Base-by-base conservation (phyloP, 2,797 vertebrate genomes). In the Allobates femoralis region DNA sequence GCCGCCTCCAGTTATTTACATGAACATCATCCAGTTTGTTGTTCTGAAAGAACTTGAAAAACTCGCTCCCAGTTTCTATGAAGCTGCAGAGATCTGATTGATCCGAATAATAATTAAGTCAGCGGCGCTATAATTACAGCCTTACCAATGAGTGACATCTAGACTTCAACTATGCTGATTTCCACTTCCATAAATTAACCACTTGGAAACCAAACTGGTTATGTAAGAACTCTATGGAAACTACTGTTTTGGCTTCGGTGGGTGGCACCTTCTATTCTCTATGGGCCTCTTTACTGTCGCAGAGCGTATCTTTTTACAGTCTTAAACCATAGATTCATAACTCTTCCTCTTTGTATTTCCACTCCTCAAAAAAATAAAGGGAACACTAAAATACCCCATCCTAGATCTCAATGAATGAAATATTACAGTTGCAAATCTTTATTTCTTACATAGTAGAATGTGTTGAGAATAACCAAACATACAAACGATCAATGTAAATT, bases 21-120 rank as follows among this genome's bases (percentile, higher is more conserved):
- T 28, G 16, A 28, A 46, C 41, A 46, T 46, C 11, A 76, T 76
- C 73, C 50, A 53, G 50, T 53, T 51, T 51, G 73, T 30, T 28
- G 19, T 50, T 51, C 26, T 10, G 46, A 15, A 73, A 53, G 16
- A 76, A 53, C 73, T 53, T 51, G 73, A 51, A 75, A 75, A 75
- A 75, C 73, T 75, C 15, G 73, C 26, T 53, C 15, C 50, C 41
- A 30, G 73, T 75, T 75, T 75, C 73, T 53, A 51, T 75, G 12
- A 51, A 75, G 23, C 71, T 28, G 50, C 41, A 50, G 41, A 50
- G 46, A 51, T 51, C 2, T 16, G 46, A 50, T 75, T 37, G 41
- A 75, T 51, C 73, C 2, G 15, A 46, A 46, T 73, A 71, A 71
- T 71, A 73, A 37, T 10, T 23, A 26, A 75, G 19, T 75, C 50